Evolutionary conservation across 2,113 vertebrate genomes (phyloP), one percentile per base, ranked within the genome.

Genomic region (Plotosus lineatus): DNA sequence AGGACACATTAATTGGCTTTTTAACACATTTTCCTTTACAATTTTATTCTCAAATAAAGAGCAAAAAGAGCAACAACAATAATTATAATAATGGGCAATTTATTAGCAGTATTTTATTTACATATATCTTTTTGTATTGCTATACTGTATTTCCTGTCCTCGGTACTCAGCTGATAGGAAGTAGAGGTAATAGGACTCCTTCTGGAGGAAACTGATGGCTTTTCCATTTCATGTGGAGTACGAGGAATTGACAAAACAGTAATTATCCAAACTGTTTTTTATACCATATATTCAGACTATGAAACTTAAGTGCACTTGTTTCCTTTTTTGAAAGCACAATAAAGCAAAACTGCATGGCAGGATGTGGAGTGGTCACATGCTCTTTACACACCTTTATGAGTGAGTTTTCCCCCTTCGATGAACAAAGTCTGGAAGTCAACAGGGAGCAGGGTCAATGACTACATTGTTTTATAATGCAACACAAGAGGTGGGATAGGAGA

Each of bases 371-470:
- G 86, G 86, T 75, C 56, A 85, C 83, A 84, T 91, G 81, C 65
- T 87, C 48, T 61, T 78, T 78, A 87, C 86, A 93, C 90, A 95
- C 93, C 94, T 93, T 95, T 94, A 93, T 94, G 95, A 55, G 91
- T 91, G 0, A 89, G 93, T 89, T 94, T 94, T 91, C 58, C 51
- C 65, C 92, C 90, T 91, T 76, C 26, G 28, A 95, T 86, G 95
- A 90, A 90, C 95, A 94, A 85, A 96, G 36, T 92, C 79, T 94
- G 94, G 88, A 95, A 96, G 79, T 96, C 95, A 90, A 95, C 94
- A 51, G 94, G 94, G 83, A 95, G 95, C 90, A 96, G 17, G 95
- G 89, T 96, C 95, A 90, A 96, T 96, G 90, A 95, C 95, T 88
- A 93, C 44, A 80, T 74, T 79, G 63, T 55, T 74, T 61, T 61